phyloP scores from a whole-genome alignment of 2,113 vertebrate species.

The Ramphastos sulfuratus region DNA sequence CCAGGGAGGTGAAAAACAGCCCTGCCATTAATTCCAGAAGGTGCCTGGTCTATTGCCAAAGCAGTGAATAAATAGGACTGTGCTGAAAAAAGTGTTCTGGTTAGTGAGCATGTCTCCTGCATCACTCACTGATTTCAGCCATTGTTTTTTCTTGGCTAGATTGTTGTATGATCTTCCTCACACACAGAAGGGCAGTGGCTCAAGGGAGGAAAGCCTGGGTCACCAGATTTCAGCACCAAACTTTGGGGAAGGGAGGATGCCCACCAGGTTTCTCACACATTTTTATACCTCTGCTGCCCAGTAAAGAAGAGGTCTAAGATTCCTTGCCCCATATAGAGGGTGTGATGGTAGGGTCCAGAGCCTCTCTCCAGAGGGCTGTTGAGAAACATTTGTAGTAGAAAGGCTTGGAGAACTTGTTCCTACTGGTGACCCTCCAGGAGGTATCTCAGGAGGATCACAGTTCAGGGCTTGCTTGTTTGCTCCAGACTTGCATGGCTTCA shows the following conservation, averaged over 20 bases:
- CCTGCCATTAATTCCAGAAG: not conserved
- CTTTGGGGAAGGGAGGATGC: not conserved
- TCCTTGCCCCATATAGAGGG: not conserved
- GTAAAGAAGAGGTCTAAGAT: not conserved
- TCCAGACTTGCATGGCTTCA: conserved; percentile 6
- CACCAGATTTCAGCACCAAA: not conserved
- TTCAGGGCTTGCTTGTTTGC: not conserved
- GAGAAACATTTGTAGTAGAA: not conserved
- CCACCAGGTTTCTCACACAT: not conserved
- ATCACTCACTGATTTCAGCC: not conserved
- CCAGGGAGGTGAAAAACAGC: not conserved
- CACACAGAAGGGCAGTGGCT: not conserved
- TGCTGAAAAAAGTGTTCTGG: not conserved
- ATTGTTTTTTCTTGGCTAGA: not conserved
- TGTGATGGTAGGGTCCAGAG: not conserved
- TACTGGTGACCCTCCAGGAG: not conserved
- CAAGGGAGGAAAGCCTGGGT: not conserved
- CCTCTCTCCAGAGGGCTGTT: not conserved
- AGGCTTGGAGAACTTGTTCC: not conserved
- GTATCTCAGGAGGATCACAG: not conserved
- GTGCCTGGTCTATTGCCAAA: not conserved
- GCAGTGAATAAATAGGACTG: not conserved
- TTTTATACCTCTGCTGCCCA: not conserved
- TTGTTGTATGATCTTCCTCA: not conserved
- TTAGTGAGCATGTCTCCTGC: not conserved